A percentile compares a stretch with the other conserved stretches of the same genome.
phyloP scores from a whole-genome alignment of 1,140 invertebrate genomes.

The Cotesia typhae region DNA sequence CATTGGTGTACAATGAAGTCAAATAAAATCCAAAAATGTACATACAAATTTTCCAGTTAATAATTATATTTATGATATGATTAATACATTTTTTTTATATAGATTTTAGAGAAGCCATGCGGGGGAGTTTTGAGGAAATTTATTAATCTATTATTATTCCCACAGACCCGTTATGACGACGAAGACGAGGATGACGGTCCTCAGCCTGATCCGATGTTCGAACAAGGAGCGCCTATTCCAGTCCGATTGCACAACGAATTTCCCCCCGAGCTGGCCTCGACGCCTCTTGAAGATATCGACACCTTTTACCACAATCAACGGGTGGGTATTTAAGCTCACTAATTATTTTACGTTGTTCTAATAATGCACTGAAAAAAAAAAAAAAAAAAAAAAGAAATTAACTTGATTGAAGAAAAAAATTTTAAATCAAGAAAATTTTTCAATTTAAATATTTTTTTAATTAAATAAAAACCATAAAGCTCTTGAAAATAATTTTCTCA shows the following conservation, averaged over 20 bases:
- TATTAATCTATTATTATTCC: conserved; percentile 37
- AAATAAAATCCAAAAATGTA: conserved; percentile 19
- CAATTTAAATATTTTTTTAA: no score
- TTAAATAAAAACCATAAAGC: background rate
- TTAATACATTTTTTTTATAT: conserved; percentile 7
- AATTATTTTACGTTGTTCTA: background rate
- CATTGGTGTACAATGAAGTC: background rate
- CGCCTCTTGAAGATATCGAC: conserved; percentile 95
- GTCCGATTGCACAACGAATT: conserved; percentile 89
- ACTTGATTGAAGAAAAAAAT: no score
- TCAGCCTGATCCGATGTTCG: conserved; percentile 90
- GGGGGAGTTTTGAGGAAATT: no score
- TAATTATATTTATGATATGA: background rate
- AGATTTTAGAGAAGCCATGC: no score
- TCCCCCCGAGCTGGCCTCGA: conserved; percentile 89
- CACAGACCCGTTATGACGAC: conserved; percentile 91
- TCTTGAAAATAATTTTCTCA: background rate
- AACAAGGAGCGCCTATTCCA: conserved; percentile 89
- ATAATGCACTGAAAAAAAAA: no score
- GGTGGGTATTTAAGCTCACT: conserved; percentile 67
- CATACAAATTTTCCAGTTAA: conserved; percentile 30
- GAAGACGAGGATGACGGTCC: conserved; percentile 96
- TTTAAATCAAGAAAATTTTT: no score
- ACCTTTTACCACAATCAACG: conserved; percentile 90
- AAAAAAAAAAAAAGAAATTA: no score